Percentiles rank a stretch among this genome's conserved stretches.
phyloP scores from a whole-genome alignment of 2,113 vertebrate species.

The Jacana jacana region DNA sequence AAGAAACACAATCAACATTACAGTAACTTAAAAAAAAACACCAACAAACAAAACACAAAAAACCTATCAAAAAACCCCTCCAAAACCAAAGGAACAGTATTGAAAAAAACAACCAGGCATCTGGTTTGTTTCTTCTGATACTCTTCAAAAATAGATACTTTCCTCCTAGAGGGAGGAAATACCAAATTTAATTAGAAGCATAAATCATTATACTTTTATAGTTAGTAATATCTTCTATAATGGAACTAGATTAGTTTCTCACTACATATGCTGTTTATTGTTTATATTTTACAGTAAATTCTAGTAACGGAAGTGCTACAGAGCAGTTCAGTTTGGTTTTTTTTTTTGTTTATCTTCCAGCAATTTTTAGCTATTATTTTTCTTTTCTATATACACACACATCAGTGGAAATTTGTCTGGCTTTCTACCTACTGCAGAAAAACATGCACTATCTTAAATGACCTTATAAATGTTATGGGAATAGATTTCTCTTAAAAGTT shows the following conservation, averaged over 20 bases:
- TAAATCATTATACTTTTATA: constrained; percentile 34
- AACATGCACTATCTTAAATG: neutral
- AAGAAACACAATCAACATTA: neutral
- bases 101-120: neutral
- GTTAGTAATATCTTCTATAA: constrained; percentile 5
- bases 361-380: neutral
- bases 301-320: neutral
- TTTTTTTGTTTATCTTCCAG: neutral
- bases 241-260: constrained; percentile 15
- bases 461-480: neutral
- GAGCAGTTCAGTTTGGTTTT: neutral
- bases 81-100: neutral
- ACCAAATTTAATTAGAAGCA: constrained; percentile 30
- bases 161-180: neutral
- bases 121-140: constrained; percentile 20
- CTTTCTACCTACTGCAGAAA: neutral
- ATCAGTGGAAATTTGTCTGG: neutral
- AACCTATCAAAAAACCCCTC: too few species aligned
- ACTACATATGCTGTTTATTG: neutral
- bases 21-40: neutral
- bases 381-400: too few species aligned
- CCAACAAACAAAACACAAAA: neutral
- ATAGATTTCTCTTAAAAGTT: neutral
- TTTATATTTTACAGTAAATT: neutral
- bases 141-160: neutral